A percentile compares a stretch with the other conserved stretches of the same genome.
Conservation (phyloP, 2,797 vertebrate species). For the Scolopax rusticola region DNA sequence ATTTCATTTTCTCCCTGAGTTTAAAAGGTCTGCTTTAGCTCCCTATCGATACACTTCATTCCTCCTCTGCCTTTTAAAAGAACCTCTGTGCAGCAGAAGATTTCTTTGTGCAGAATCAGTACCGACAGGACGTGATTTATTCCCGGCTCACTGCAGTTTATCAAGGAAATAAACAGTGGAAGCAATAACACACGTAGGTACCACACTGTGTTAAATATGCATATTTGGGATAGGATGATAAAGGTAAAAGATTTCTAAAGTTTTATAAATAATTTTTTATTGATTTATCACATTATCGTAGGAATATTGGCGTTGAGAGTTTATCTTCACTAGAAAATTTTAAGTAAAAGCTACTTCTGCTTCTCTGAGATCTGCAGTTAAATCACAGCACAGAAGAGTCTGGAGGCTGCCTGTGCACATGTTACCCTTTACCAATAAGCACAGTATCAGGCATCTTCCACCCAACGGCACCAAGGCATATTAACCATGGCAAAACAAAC, state of each 20-base stretch:
- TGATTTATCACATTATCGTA: neutral
- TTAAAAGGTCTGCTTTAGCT: slow-evolving; percentile 13
- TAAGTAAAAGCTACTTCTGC: neutral
- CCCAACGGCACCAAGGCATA: neutral
- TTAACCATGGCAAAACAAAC: neutral
- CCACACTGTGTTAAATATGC: neutral
- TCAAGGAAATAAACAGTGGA: slow-evolving; percentile 57
- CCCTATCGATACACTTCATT: neutral
- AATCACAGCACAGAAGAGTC: neutral
- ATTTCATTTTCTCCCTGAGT: neutral
- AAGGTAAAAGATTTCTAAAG: neutral
- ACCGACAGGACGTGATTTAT: neutral
- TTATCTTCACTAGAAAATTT: neutral
- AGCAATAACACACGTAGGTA: neutral
- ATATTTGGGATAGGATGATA: neutral
- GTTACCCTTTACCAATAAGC: neutral
- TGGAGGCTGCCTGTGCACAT: neutral
- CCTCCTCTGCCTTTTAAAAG: slow-evolving; percentile 20
- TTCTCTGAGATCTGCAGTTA: neutral
- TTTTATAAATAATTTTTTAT: neutral
- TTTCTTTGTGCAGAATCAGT: slow-evolving; percentile 41
- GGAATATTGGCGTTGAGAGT: neutral
- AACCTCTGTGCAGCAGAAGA: neutral
- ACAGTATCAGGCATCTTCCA: neutral
- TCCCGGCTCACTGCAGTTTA: slow-evolving; percentile 28